Evolutionary conservation across 2,888 invertebrate genomes (phyloP), one percentile per base, ranked within the genome.

Genomic region (Agrypnus murinus): DNA sequence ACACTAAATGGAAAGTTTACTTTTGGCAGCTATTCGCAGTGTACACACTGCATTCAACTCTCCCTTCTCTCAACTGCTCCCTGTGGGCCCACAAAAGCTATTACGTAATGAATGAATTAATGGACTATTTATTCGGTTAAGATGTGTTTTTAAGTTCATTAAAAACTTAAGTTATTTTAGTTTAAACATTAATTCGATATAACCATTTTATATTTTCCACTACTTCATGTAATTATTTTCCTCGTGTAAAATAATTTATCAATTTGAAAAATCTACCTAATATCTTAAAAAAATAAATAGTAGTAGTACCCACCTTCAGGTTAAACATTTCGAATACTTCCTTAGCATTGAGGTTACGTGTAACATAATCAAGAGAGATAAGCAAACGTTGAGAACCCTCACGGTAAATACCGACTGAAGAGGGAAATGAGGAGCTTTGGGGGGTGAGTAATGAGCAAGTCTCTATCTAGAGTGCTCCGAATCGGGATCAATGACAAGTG

Each of bases 401-500:
- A 77, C 80, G 81, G 80, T 82, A 82, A 82, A 82, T 82, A 81
- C 81, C 80, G 76, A 69, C 59, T 55, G 75, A 72, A 75, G 78
- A 81, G 81, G 81, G 81, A 82, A 81, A 81, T 81, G 82, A 80
- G 79, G 79, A 81, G 81, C 77, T 75, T 74, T 75, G 78, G 83
- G 83, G 84, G 83, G 84, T 84, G 85, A 85, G 85, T 86, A 86
- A 79, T 79, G 79, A 79, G 79, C 78, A 77, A 77, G 74, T 77
- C 79, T 77, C 78, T 77, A 78, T 78, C 78, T 78, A 74, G 76
- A 75, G 72, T 77, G 77, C 74, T 75, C 78, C 81, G 82, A 82
- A 83, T 83, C 83, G 84, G 84, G 85, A 85, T 85, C 85, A 85
- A 84, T 84, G 85, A 84, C 85, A 84, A 84, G 84, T 84, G 84